Conservation (phyloP, 1,140 invertebrate genomes). For the Eurosta solidaginis region DNA sequence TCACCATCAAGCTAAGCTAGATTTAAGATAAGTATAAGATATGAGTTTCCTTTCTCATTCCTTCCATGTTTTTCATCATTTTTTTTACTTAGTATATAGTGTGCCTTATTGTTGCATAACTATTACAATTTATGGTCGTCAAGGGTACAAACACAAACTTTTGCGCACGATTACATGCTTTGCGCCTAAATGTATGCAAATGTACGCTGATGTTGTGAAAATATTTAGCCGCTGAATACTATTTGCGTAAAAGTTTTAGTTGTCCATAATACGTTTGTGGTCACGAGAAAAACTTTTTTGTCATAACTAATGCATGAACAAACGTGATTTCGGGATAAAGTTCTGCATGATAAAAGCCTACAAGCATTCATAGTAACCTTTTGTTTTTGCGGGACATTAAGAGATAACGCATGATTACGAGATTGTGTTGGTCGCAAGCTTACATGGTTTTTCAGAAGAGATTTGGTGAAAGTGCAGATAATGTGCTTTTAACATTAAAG, state of each 20-base stretch:
- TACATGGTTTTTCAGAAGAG: too few relatives aligned
- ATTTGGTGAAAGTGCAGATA: too few relatives aligned
- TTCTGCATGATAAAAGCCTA: not conserved
- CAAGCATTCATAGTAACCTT: not conserved
- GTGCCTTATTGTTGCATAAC: too few relatives aligned
- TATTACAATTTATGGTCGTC: not conserved
- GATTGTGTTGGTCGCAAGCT: not conserved
- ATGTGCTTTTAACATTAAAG: too few relatives aligned
- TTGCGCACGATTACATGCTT: not conserved
- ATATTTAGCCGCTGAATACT: not conserved
- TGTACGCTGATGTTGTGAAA: not conserved
- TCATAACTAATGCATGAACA: not conserved
- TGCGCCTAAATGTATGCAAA: not conserved
- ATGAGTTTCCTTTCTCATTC: too few relatives aligned
- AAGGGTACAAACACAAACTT: not conserved
- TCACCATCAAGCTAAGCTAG: too few relatives aligned
- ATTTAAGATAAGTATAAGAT: too few relatives aligned
- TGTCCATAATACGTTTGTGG: not conserved
- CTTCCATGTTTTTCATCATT: too few relatives aligned
- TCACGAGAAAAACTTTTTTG: not conserved
- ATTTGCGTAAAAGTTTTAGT: not conserved
- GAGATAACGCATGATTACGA: not conserved
- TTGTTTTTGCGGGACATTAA: not conserved
- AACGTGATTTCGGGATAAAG: slow-evolving; percentile 3
- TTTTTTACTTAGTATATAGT: too few relatives aligned